A percentile compares a stretch with the other conserved stretches of the same genome.
Conservation (phyloP, 2,113 vertebrate genomes). For the Otus sunia region DNA sequence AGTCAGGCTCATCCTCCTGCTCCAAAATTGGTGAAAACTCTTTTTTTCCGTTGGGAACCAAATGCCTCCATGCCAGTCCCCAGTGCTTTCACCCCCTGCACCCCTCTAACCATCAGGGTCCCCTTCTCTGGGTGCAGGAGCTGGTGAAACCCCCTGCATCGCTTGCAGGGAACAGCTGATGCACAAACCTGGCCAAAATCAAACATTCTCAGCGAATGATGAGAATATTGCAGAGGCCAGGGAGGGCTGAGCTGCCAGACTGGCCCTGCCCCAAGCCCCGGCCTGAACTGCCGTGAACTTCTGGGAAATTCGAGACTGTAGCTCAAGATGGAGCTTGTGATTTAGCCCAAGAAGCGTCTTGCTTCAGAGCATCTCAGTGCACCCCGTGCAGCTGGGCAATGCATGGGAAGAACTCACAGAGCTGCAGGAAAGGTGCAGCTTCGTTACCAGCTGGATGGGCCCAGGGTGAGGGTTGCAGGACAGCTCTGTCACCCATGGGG, state of each 20-base stretch:
- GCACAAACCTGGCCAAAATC: background rate
- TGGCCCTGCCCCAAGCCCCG: background rate
- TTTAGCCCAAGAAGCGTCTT: background rate
- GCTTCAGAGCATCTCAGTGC: background rate
- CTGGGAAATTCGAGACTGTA: background rate
- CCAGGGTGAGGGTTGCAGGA: background rate
- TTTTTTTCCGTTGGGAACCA: fast-evolving
- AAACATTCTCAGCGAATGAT: slow-evolving; percentile 45
- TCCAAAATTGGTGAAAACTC: background rate
- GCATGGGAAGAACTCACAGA: too few relatives aligned
- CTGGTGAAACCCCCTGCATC: background rate
- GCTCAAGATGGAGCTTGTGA: background rate
- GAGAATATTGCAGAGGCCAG: background rate
- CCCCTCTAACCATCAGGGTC: background rate
- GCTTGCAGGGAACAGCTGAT: background rate
- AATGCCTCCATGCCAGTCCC: fast-evolving
- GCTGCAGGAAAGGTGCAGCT: background rate
- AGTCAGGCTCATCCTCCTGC: background rate
- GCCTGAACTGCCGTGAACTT: slow-evolving; percentile 27
- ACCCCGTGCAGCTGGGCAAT: fast-evolving
- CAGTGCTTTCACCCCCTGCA: background rate
- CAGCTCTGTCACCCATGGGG: too few relatives aligned
- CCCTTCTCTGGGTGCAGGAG: background rate
- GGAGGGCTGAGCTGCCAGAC: background rate
- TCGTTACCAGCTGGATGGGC: fast-evolving